phyloP scores from a whole-genome alignment of 2,113 vertebrate species.

The Zeus faber region DNA sequence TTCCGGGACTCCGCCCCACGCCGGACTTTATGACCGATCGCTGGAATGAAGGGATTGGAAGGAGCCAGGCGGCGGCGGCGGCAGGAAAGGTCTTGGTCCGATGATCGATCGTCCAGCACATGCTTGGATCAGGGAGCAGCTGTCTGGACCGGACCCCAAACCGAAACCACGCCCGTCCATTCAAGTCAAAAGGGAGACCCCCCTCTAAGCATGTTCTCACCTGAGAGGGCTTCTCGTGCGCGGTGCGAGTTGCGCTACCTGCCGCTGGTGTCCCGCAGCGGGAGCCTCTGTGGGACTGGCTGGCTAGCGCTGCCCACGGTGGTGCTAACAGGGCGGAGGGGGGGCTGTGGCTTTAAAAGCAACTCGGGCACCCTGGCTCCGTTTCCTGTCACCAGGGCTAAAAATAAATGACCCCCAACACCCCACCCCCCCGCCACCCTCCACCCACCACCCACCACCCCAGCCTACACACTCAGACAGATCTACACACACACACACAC shows the following conservation, averaged over 20 bases:
- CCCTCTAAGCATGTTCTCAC: not conserved
- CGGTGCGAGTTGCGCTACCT: not conserved
- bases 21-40: no score
- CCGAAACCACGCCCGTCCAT: not conserved
- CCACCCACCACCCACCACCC: not conserved
- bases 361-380: slow-evolving; percentile 22
- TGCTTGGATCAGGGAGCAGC: not conserved
- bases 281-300: slow-evolving; percentile 1
- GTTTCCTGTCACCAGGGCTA: slow-evolving; percentile 54
- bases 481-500: not conserved
- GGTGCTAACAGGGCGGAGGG: slow-evolving; percentile 41
- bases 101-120: not conserved
- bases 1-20: no score
- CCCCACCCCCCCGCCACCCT: slow-evolving; percentile 9
- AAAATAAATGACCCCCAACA: slow-evolving; percentile 50
- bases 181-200: not conserved
- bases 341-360: slow-evolving; percentile 23
- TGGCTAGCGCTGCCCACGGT: slow-evolving; percentile 34
- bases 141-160: not conserved
- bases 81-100: not conserved
- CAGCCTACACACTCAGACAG: slow-evolving; percentile 15
- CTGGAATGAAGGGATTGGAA: no score
- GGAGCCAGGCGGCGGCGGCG: no score
- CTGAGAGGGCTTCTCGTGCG: not conserved
- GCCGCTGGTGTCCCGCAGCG: not conserved